These are phyloP conservation scores for Zosterops lateralis DNA, from an alignment of 2,113 vertebrate species.

Conservation along the genomic window DNA sequence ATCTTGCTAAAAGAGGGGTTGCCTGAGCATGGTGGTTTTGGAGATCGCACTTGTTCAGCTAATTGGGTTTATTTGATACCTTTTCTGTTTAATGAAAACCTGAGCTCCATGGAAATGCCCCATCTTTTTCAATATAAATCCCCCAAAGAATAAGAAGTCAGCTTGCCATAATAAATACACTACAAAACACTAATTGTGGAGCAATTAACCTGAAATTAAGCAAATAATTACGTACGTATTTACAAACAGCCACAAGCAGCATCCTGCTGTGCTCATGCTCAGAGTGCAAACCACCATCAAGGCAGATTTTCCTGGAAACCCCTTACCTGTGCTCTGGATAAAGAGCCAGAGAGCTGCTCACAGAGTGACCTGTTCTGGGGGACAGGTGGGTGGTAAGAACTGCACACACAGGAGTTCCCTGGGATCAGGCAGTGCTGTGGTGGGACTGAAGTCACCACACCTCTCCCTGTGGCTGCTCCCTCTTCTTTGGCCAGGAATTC, in stretches of 20 bases:
- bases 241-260: neutral
- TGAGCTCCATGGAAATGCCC: neutral
- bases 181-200: neutral
- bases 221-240: neutral
- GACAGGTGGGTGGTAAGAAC: neutral
- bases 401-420: neutral
- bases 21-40: neutral
- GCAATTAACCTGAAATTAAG: neutral
- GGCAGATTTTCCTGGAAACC: neutral
- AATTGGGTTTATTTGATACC: neutral
- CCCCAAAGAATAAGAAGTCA: neutral
- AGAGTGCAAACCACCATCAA: neutral
- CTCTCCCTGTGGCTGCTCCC: neutral
- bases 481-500: neutral
- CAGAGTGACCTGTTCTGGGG: neutral
- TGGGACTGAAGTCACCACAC: neutral
- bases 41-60: neutral
- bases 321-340: slow-evolving; percentile 64
- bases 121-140: neutral
- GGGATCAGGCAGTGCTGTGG: neutral
- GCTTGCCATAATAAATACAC: neutral
- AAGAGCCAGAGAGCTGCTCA: slow-evolving; percentile 1
- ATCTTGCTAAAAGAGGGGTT: neutral
- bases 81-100: neutral
- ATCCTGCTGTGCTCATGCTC: rapidly evolving